Percentiles rank a stretch among this genome's conserved stretches.
phyloP scores from a whole-genome alignment of 2,888 invertebrate genomes.

The Sycophila texana region DNA sequence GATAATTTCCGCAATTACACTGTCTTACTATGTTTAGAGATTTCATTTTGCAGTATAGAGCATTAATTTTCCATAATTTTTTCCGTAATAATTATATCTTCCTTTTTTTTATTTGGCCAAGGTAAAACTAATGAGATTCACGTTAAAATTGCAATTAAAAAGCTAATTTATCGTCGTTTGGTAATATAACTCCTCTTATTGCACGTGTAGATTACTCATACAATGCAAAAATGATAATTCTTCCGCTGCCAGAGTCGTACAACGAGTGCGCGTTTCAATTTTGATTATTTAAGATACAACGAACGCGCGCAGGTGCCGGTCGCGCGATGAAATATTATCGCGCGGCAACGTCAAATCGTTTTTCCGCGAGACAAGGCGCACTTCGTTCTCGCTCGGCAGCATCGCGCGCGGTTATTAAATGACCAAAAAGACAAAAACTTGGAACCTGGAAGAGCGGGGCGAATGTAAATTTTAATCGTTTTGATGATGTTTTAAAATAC shows the following conservation, averaged over 20 bases:
- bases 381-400: not conserved
- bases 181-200: not conserved
- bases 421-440: slow-evolving; percentile 30
- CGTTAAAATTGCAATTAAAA: not conserved
- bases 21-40: too few species aligned
- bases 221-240: not conserved
- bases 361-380: not conserved
- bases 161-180: slow-evolving; percentile 10
- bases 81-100: too few species aligned
- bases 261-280: slow-evolving; percentile 16
- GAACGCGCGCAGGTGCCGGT: not conserved
- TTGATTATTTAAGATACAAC: slow-evolving; percentile 25
- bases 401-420: slow-evolving; percentile 28
- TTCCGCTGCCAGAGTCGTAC: not conserved
- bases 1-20: too few species aligned
- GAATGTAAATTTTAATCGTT: slow-evolving; percentile 46
- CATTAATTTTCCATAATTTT: too few species aligned
- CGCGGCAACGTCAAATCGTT: slow-evolving; percentile 8
- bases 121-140: too few species aligned
- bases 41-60: too few species aligned
- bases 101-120: too few species aligned
- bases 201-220: slow-evolving; percentile 1
- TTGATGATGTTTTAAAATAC: slow-evolving; percentile 41
- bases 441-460: not conserved
- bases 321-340: slow-evolving; percentile 1